A percentile compares a stretch with the other conserved stretches of the same genome.
phyloP scores from a whole-genome alignment of 1,140 invertebrate genomes.

The Temnothorax nylanderi region DNA sequence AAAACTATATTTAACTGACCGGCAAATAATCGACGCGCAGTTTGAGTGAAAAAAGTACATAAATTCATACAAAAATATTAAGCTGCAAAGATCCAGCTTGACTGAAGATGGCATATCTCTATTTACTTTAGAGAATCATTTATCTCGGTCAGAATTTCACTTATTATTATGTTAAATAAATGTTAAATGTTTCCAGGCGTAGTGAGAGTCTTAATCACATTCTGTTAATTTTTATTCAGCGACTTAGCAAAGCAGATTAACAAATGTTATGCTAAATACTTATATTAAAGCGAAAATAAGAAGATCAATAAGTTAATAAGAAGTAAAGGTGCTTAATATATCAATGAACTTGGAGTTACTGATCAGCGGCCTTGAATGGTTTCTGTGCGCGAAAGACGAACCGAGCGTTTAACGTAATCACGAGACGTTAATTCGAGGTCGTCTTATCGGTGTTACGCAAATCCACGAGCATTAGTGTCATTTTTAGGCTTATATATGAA shows the following conservation, averaged over 20 bases:
- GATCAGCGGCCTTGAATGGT: not conserved
- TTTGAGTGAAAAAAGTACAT: no score
- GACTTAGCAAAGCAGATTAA: not conserved
- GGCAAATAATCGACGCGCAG: no score
- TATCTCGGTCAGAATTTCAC: no score
- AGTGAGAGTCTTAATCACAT: not conserved
- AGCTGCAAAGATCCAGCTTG: no score
- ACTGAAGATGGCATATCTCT: no score
- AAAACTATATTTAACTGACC: no score
- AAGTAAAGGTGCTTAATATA: not conserved
- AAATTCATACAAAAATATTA: no score
- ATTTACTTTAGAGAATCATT: no score
- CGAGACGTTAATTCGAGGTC: slow-evolving; percentile 46
- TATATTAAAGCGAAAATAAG: not conserved
- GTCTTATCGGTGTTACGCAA: slow-evolving; percentile 38
- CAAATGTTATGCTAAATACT: not conserved
- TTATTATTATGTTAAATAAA: not conserved
- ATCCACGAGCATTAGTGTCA: not conserved
- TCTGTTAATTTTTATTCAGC: not conserved
- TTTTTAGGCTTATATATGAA: not conserved
- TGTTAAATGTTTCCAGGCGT: not conserved
- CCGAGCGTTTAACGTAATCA: not conserved
- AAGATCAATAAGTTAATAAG: not conserved
- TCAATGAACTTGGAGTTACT: not conserved
- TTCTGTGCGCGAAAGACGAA: not conserved